Conservation (phyloP, 2,888 invertebrate species). For the Aporophyla lueneburgensis region DNA sequence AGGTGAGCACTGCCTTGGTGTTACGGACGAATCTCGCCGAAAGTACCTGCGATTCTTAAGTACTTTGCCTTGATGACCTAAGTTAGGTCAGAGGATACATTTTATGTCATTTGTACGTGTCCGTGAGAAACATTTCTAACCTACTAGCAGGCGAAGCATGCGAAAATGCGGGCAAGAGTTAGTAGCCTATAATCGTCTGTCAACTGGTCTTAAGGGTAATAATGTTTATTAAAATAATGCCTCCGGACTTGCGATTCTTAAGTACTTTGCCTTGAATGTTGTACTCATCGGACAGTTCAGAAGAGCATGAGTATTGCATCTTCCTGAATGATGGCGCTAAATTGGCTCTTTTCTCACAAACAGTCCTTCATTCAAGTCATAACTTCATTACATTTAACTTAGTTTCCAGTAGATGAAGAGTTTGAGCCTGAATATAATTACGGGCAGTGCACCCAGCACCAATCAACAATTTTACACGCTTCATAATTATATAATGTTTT, state of each 20-base stretch:
- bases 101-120: not conserved
- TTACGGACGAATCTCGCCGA: too few relatives aligned
- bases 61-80: too few relatives aligned
- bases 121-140: not conserved
- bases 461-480: constrained; percentile 47
- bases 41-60: too few relatives aligned
- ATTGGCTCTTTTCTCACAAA: not conserved
- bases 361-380: not conserved
- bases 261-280: too few relatives aligned
- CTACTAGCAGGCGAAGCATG: not conserved
- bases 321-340: too few relatives aligned
- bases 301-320: too few relatives aligned
- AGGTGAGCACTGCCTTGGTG: too few relatives aligned
- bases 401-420: constrained; percentile 32
- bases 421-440: constrained; percentile 41
- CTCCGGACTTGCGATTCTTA: not conserved
- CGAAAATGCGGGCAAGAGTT: too few relatives aligned
- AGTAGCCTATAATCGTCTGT: not conserved
- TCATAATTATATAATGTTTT: constrained; percentile 54
- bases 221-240: not conserved
- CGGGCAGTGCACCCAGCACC: not conserved
- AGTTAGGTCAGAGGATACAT: not conserved
- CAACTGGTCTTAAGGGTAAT: not conserved
- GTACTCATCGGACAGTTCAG: too few relatives aligned
- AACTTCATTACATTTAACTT: constrained; percentile 11